Conservation (phyloP, 2,113 vertebrate genomes). For the Eleginops maclovinus region DNA sequence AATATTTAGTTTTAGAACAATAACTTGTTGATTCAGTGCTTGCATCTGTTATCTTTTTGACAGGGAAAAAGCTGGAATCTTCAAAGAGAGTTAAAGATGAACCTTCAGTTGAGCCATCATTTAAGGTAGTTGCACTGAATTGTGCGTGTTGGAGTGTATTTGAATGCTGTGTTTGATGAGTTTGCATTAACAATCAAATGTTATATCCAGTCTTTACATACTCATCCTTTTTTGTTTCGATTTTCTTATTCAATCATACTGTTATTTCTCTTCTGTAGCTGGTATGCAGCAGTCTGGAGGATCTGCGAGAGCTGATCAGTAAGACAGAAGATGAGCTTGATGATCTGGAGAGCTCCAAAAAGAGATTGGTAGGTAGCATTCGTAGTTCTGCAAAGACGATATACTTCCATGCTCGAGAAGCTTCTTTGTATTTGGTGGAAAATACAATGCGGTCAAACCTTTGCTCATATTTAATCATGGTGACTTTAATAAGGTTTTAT, state of each 20-base stretch:
- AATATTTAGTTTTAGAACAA: background rate
- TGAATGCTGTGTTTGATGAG: background rate
- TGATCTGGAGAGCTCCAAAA: slow-evolving; percentile 94
- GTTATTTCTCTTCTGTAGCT: slow-evolving; percentile 84
- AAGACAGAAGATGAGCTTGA: slow-evolving; percentile 96
- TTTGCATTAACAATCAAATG: background rate
- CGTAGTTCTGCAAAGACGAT: background rate
- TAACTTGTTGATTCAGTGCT: background rate
- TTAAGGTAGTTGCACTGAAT: slow-evolving; percentile 86
- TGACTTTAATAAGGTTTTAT: slow-evolving; percentile 9
- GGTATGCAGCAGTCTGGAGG: slow-evolving; percentile 96
- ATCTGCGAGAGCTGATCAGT: slow-evolving; percentile 95
- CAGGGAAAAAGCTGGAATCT: slow-evolving; percentile 89
- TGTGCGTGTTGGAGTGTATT: background rate
- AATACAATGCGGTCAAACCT: background rate
- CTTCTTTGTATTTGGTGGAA: background rate
- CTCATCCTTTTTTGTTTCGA: background rate
- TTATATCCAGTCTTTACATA: too few relatives aligned
- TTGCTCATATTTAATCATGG: slow-evolving; percentile 2
- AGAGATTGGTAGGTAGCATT: slow-evolving; percentile 94
- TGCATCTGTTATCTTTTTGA: slow-evolving; percentile 9
- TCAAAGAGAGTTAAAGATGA: slow-evolving; percentile 88
- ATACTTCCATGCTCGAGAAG: background rate
- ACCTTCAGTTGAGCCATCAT: slow-evolving; percentile 85
- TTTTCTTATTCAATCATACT: background rate